Percentiles rank a stretch among this genome's conserved stretches.
Conservation (phyloP, 1,140 invertebrate genomes). For the Phthorimaea operculella region DNA sequence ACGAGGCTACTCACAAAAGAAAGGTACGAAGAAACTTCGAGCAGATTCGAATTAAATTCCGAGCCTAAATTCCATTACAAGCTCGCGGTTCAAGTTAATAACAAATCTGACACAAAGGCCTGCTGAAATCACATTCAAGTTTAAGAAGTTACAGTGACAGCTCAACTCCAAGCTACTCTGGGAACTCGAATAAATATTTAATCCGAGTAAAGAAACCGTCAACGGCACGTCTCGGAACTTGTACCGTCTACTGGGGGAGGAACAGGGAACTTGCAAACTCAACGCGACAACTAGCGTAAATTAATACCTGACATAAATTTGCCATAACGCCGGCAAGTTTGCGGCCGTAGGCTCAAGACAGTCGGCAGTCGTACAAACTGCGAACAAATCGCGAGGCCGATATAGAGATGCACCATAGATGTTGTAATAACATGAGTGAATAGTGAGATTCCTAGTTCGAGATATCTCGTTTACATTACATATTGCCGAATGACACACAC, state of each 20-base stretch:
- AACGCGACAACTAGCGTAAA: slow-evolving; percentile 58
- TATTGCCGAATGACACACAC: too few species aligned
- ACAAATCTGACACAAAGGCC: not conserved
- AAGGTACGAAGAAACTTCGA: not conserved
- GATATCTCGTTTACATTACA: too few species aligned
- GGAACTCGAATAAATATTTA: slow-evolving; percentile 61
- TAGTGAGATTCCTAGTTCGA: too few species aligned
- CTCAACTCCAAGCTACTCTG: slow-evolving; percentile 17
- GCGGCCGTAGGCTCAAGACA: slow-evolving; percentile 38
- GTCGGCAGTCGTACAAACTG: slow-evolving; percentile 54
- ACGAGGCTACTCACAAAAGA: not conserved
- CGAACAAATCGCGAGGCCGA: slow-evolving; percentile 51
- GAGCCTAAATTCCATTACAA: not conserved
- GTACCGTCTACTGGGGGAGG: slow-evolving; percentile 25
- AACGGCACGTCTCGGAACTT: slow-evolving; percentile 43
- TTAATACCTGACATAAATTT: slow-evolving; percentile 67
- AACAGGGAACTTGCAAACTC: slow-evolving; percentile 50
- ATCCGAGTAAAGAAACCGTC: slow-evolving; percentile 49
- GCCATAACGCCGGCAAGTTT: slow-evolving; percentile 57
- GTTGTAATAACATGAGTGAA: too few species aligned
- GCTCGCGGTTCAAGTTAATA: slow-evolving; percentile 1
- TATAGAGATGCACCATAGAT: not conserved
- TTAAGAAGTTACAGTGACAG: slow-evolving; percentile 3
- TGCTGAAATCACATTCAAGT: not conserved
- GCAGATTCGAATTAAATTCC: not conserved